Conservation (phyloP, 2,797 vertebrate genomes). For the Okamejei kenojei region DNA sequence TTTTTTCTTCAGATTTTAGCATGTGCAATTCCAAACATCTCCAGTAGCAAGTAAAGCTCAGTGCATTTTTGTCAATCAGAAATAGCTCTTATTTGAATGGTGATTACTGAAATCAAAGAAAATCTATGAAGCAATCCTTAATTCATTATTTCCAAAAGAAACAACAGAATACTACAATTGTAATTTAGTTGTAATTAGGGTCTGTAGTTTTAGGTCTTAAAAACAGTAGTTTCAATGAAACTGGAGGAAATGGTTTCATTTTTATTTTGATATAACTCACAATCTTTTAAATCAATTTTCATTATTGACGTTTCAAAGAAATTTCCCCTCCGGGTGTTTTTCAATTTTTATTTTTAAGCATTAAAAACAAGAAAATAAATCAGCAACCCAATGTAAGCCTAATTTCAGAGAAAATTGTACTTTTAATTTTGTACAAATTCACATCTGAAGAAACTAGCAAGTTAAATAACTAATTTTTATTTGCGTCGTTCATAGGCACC, state of each 20-base stretch:
- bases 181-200: not conserved
- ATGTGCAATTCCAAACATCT: too few species aligned
- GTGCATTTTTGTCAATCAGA: not conserved
- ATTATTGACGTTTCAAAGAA: not conserved
- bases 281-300: not conserved
- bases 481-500: not conserved
- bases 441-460: not conserved
- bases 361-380: not conserved
- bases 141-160: not conserved
- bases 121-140: not conserved
- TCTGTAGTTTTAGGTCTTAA: not conserved
- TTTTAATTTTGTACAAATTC: not conserved
- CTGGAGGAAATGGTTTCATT: not conserved
- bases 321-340: not conserved
- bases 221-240: not conserved
- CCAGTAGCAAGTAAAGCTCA: too few species aligned
- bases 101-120: not conserved
- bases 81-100: not conserved
- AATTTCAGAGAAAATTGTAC: not conserved
- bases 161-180: not conserved
- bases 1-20: too few species aligned
- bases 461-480: not conserved
- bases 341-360: not conserved
- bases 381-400: not conserved
- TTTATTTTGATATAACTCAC: not conserved